These are phyloP conservation scores for Melanostoma scalare DNA, from an alignment of 2,888 invertebrate species.

Conservation along the genomic window DNA sequence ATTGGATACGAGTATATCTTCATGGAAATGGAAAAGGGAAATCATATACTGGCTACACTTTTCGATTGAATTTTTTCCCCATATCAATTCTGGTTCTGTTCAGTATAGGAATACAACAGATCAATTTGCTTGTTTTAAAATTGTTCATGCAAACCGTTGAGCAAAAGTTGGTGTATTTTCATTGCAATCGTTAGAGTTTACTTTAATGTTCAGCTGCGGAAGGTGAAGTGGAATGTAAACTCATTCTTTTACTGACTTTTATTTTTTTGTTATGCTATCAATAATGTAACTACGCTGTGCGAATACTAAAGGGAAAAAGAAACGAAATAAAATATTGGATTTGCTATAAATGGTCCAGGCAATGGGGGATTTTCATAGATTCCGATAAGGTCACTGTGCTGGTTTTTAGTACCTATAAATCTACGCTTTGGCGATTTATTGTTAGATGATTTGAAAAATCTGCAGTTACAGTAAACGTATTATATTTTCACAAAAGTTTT, in stretches of 20 bases:
- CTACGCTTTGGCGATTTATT: too few relatives aligned
- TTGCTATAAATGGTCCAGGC: too few relatives aligned
- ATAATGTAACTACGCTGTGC: not conserved
- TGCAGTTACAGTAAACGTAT: too few relatives aligned
- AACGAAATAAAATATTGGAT: too few relatives aligned
- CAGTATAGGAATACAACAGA: not conserved
- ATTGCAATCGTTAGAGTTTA: conserved; percentile 39
- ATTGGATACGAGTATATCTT: too few relatives aligned
- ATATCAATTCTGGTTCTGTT: not conserved
- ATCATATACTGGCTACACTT: not conserved
- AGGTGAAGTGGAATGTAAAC: conserved; percentile 44
- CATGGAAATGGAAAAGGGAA: too few relatives aligned
- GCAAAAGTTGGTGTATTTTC: conserved; percentile 19
- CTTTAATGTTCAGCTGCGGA: conserved; percentile 27
- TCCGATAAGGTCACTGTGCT: too few relatives aligned
- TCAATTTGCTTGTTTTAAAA: conserved; percentile 30
- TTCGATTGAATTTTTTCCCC: not conserved
- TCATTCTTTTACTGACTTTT: conserved; percentile 43
- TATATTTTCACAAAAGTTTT: too few relatives aligned
- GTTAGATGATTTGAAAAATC: too few relatives aligned
- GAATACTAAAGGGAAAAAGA: too few relatives aligned
- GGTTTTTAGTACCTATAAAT: too few relatives aligned
- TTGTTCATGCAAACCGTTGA: conserved; percentile 42
- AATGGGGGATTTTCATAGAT: too few relatives aligned
- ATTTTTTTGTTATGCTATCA: conserved; percentile 4